These are phyloP conservation scores for Barnardius zonarius DNA, from an alignment of 2,113 vertebrate genomes.

Conservation along the genomic window DNA sequence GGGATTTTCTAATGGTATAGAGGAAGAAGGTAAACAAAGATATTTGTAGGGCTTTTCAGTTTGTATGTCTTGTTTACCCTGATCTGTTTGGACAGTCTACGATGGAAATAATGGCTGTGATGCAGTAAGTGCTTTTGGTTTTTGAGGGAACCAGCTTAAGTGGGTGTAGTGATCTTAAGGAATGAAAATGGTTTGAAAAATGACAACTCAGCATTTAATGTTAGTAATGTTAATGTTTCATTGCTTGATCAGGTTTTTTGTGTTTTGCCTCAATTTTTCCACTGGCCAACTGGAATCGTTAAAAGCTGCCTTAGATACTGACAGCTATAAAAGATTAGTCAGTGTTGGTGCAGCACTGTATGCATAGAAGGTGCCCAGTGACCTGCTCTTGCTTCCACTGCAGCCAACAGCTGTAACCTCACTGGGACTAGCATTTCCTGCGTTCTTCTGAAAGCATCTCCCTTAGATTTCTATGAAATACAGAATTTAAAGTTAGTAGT, in stretches of 20 bases:
- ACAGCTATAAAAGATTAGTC: not conserved
- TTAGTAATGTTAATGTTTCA: not conserved
- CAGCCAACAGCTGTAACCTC: not conserved
- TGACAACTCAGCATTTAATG: not conserved
- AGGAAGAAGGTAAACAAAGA: not conserved
- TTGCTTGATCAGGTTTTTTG: not conserved
- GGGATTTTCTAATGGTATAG: not conserved
- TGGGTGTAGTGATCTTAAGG: not conserved
- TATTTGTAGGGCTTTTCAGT: not conserved
- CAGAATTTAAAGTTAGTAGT: not conserved
- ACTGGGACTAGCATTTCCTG: not conserved
- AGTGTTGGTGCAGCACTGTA: not conserved
- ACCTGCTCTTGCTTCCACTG: not conserved
- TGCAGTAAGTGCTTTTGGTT: not conserved
- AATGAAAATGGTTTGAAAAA: not conserved
- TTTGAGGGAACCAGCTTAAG: not conserved
- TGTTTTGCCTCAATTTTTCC: not conserved
- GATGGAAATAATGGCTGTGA: not conserved
- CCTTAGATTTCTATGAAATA: not conserved
- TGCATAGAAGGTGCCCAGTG: not conserved
- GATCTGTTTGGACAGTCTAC: not conserved
- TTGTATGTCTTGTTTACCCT: not conserved
- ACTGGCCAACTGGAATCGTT: fast-evolving
- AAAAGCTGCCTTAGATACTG: not conserved
- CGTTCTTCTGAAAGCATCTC: not conserved